Percentiles rank a stretch among this genome's conserved stretches.
These are phyloP conservation scores for Xenopus tropicalis DNA, from an alignment of 2,113 vertebrate genomes.

Conservation along the genomic window UCB_Xtro_10.0 CM004449.2:98732501-98733000, in stretches of 20 bases:
- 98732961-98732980: too few species aligned
- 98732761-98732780: neutral
- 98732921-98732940: too few species aligned
- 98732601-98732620: neutral
- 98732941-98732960: too few species aligned
- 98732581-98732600: neutral
- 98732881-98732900: neutral
- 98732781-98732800: slow-evolving; percentile 54
- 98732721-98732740: slow-evolving; percentile 44
- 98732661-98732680: slow-evolving; percentile 7
- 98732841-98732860: neutral
- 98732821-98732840: neutral
- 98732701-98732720: neutral
- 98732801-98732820: slow-evolving; percentile 10
- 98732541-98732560: neutral
- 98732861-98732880: neutral
- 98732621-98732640: neutral
- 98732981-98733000: too few species aligned
- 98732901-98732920: neutral
- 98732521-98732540: neutral
- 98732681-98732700: slow-evolving; percentile 45
- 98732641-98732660: neutral
- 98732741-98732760: slow-evolving; percentile 25
- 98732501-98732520: neutral
- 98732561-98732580: neutral